Base-by-base conservation (phyloP, 23 tunicate genomes). In the Oikopleura albicans region DNA sequence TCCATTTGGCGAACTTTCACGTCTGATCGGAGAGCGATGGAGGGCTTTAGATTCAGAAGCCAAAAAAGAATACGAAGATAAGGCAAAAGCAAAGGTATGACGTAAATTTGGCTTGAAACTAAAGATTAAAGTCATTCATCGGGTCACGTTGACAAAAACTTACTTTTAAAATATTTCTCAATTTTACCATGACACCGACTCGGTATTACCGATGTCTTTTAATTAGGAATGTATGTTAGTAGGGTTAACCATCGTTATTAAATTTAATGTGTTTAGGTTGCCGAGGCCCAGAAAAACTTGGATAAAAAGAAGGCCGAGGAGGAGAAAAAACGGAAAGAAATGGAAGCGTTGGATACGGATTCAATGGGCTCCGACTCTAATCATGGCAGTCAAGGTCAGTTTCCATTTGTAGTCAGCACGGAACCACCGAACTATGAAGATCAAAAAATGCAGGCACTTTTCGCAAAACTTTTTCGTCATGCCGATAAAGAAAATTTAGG, bases 51-150 rank as follows among this genome's bases (percentile, higher is more conserved):
- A 87, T 39, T 94, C 90, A n/a, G 95, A 93, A 29, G 88, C 86
- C 84, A 93, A 93, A 40, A 40, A 86, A 41, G 95, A 90, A 38
- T 93, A 79, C 76, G 98, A 93, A 40, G 98, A 93, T 59, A 90
- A 86, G 76, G 98, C 98, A 33, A 83, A 84, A 40, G 98, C 59
- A 49, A 49, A 49, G 59, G 59, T 49, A 49, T 8, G 22, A 8
- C 22, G 59, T 22, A 8, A 22, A 22, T 49, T 22, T 49, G 59
- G 8, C n/a, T n/a, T n/a, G n/a, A n/a, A n/a, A n/a, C n/a, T n/a
- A n/a, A n/a, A n/a, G n/a, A n/a, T n/a, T n/a, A n/a, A n/a, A n/a
- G n/a, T n/a, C n/a, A n/a, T n/a, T n/a, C n/a, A n/a, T n/a, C n/a
- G n/a, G n/a, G n/a, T n/a, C n/a, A n/a, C n/a, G n/a, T n/a, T n/a